Base-by-base conservation (phyloP, 2,113 vertebrate genomes). In the Sinocyclocheilus anophthalmus region DNA sequence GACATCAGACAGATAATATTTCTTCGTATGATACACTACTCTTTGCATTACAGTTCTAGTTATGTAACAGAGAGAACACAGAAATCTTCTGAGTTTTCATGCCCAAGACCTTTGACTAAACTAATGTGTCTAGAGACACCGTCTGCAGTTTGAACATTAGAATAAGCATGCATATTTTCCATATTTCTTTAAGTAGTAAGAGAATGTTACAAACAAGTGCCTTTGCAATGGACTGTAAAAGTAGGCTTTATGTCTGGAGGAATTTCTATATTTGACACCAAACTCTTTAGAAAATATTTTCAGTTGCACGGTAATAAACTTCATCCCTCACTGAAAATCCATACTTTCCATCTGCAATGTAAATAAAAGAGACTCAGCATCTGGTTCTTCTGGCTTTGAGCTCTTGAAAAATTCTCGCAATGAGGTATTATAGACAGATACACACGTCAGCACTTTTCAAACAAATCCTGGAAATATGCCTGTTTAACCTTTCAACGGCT, bases 401-500 rank as follows among this genome's bases (percentile, higher is more conserved):
- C 53, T 63, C 59, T n/a, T 33, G 5, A 37, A 59, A 57, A 79
- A 61, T 20, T 4, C 76, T 78, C 11, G 12, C 20, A 24, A 33
- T 45, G n/a, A 59, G 7, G 30, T 48, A 76, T 10, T 48, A 76
- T 10, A 79, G 37, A 39, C 82, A 86, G 88, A 79, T 11, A 83
- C 81, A 61, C 77, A 78, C 79, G 78, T 88, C 79, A 65, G 53
- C 88, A 90, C n/a, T 69, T 81, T 91, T 93, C 89, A 65, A 73
- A 88, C 90, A 93, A 91, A 93, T 90, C 86, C 89, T 92, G 92
- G 86, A 92, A 92, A 90, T 88, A 42, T 18, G 76, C 86, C 81
- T 50, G n/a, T 80, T 26, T 88, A 88, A 92, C 90, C 90, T 75
- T 90, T 89, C 85, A 53, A 67, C 3, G 50, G 91, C 88, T 87